Percentiles rank a stretch among this genome's conserved stretches.
Evolutionary conservation across 2,797 vertebrate genomes (phyloP).

Genomic region (Eospalax fontanierii): DNA sequence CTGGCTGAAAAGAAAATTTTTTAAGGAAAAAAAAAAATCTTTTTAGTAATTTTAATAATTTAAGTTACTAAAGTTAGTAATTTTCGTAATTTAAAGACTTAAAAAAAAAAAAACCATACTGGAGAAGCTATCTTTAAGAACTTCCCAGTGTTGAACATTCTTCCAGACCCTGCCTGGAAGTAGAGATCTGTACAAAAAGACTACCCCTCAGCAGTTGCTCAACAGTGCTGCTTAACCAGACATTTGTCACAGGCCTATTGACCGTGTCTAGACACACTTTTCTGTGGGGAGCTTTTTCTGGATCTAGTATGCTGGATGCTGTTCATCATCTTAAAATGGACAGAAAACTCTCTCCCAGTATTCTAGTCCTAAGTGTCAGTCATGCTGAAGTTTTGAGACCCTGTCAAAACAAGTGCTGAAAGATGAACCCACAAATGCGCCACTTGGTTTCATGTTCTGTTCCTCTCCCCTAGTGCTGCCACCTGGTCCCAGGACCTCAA

Average conservation of each 20-base stretch:
- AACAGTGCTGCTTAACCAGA: not conserved
- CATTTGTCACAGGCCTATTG: not conserved
- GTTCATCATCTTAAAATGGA: not conserved
- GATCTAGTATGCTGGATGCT: constrained; percentile 6
- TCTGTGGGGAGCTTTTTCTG: not conserved
- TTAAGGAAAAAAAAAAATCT: not conserved
- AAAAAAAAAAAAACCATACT: not conserved
- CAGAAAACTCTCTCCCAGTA: not conserved
- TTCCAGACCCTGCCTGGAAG: not conserved
- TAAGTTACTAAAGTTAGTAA: not conserved
- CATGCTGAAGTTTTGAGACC: constrained; percentile 19
- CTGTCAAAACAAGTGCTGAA: not conserved
- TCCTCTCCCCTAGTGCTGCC: not conserved
- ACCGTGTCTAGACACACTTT: not conserved
- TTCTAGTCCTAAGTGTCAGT: not conserved
- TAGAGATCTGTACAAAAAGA: not conserved
- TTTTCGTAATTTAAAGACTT: constrained; percentile 56
- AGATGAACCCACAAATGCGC: not conserved
- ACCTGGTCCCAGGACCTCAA: not conserved
- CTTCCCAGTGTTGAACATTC: constrained; percentile 7
- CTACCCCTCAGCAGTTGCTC: not conserved
- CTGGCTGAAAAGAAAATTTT: too few species aligned
- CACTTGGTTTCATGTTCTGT: constrained; percentile 18
- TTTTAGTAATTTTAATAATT: constrained; percentile 42
- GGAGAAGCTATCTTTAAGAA: constrained; percentile 31